Evolutionary conservation across 1,140 invertebrate genomes (phyloP).

Genomic region (Dreissena polymorpha): DNA sequence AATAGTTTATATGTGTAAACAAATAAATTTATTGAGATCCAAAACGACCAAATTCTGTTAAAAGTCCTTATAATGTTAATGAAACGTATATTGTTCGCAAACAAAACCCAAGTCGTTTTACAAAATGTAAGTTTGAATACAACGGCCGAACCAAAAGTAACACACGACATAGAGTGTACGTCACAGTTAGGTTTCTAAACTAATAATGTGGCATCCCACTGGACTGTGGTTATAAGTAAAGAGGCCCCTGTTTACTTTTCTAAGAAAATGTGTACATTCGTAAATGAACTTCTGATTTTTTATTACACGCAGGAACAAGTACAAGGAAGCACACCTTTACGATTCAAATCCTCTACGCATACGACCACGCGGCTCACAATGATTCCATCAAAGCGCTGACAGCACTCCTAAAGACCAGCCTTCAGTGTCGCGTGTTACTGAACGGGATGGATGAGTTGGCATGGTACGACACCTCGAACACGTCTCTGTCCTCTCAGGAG

Average conservation of each 20-base stretch:
- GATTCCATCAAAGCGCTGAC: not conserved
- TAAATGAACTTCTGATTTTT: not conserved
- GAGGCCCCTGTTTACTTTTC: not conserved
- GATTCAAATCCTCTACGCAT: not conserved
- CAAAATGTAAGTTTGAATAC: too few species aligned
- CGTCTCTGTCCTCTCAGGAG: not conserved
- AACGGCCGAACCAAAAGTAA: too few species aligned
- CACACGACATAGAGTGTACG: not conserved
- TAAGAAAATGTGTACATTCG: not conserved
- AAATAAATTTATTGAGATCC: too few species aligned
- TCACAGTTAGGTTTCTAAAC: not conserved
- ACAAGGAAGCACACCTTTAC: not conserved
- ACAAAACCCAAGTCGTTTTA: too few species aligned
- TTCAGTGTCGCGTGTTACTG: not conserved
- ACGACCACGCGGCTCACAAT: slow-evolving; percentile 14
- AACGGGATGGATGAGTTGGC: not conserved
- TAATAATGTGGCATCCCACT: not conserved
- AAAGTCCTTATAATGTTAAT: too few species aligned
- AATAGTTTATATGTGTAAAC: too few species aligned
- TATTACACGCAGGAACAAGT: not conserved
- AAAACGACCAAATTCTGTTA: too few species aligned
- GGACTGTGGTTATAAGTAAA: not conserved
- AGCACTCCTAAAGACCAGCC: slow-evolving; percentile 1
- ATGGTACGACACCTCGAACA: too few species aligned
- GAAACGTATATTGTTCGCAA: too few species aligned